Evolutionary conservation across 2,888 invertebrate species (phyloP), one percentile per base, ranked within the genome.

Genomic region (Polylopha cassiicola): DNA sequence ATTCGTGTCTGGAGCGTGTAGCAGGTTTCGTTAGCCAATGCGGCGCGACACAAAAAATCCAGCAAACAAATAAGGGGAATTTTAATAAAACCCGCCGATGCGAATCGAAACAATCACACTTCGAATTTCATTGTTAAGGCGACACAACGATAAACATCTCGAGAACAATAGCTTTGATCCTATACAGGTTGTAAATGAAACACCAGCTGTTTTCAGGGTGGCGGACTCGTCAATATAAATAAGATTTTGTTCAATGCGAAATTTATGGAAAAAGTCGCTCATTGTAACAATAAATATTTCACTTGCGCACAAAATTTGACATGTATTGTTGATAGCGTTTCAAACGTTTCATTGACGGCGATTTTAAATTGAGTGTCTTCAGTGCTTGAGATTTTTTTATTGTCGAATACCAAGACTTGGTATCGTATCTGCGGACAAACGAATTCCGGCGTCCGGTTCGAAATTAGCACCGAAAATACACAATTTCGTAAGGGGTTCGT

Each of bases 41-140:
- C 44, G 57, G 55, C 53, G 46, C 47, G 51, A 50, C 46, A 50
- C 52, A 58, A 61, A 62, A 65, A 68, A 55, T 34, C 47, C 37
- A 23, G 51, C 42, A 53, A 62, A 68, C 65, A 65, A 65, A 63
- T 63, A 72, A 66, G 65, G 61, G 62, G 70, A 70, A 73, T 73
- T 73, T 73, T 73, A 72, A 70, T 73, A 75, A 75, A 76, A 74
- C 57, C 54, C 58, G 54, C 50, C 60, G 68, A 68, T 62, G 65
- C 59, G 72, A 65, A 65, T 68, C 69, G 65, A 65, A 65, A 76
- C 72, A 63, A 64, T 69, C 67, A 74, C 64, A 55, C 60, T 58
- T 65, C 58, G 63, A 55, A 58, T 63, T 68, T 69, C 66, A 66
- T 69, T 66, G 67, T 65, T 60, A 54, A 50, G 49, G 56, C 51